Percentiles rank a stretch among this genome's conserved stretches.
Conservation (phyloP, 2,888 invertebrate genomes). For the Oeneis ivallda region DNA sequence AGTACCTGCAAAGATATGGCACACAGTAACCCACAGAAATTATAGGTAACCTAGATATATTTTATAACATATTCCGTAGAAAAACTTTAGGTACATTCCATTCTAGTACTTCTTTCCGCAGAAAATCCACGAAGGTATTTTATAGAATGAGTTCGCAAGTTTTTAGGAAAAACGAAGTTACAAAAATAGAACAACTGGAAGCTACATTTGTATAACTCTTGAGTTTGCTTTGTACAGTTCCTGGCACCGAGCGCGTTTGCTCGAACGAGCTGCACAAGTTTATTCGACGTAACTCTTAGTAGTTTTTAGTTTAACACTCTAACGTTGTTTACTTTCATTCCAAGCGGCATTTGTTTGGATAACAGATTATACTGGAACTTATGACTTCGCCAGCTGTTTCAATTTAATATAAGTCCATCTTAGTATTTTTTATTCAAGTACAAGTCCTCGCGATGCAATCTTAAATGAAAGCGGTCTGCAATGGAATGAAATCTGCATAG, state of each 20-base stretch:
- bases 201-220: slow-evolving; percentile 22
- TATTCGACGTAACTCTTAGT: slow-evolving; percentile 19
- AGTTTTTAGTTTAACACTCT: slow-evolving; percentile 21
- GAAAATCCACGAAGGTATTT: background rate
- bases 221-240: slow-evolving; percentile 23
- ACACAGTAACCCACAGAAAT: no score
- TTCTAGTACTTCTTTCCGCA: background rate
- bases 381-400: background rate
- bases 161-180: slow-evolving; percentile 4
- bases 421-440: no score
- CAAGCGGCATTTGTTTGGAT: slow-evolving; percentile 14
- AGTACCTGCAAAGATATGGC: no score
- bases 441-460: no score
- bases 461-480: no score
- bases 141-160: slow-evolving; percentile 8
- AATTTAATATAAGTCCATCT: background rate
- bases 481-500: no score
- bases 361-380: background rate
- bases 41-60: no score
- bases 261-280: slow-evolving; percentile 14
- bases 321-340: slow-evolving; percentile 20
- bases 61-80: no score
- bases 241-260: slow-evolving; percentile 22
- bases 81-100: no score
- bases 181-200: slow-evolving; percentile 12